Base-by-base conservation (phyloP, 2,888 invertebrate genomes). In the Drosophila aldrichi region DNA sequence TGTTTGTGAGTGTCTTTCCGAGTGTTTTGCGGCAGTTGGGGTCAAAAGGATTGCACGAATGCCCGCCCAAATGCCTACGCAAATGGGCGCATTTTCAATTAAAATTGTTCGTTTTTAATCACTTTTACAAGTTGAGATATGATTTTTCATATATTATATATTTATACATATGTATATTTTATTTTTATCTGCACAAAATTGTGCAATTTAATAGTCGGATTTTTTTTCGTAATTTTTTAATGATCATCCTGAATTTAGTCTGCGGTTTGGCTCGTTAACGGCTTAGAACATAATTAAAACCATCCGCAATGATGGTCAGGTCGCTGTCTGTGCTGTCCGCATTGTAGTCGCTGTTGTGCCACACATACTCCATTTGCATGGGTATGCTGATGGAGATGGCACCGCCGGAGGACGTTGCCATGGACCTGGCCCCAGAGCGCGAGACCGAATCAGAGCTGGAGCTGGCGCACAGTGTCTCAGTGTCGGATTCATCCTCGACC, bases 21-120 rank as follows among this genome's bases (percentile, higher is more conserved):
- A 51, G 51, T 57, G 29, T 55, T 40, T 12, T 29, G 29, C 10
- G 48, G 29, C 48, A 20, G 57, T 2, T 7, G 25, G 20, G 36
- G 51, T 16, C 18, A 52, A 32, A 32, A 12, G 36, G 34, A 9
- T 18, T 54, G 54, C 25, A 14, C 73, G 78, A 81, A 82, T 71
- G 77, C 62, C 65, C 51, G 77, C 60, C 65, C 51, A 80, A 89
- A 87, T 81, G 89, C 90, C 87, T 81, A 82, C 77, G 75, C 79
- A 88, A 91, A 83, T 81, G 83, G 78, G 83, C 79, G 81, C 79
- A 82, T 90, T 91, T 91, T 88, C 91, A 91, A 91, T 90, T 90
- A 90, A 90, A 90, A 74, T 79, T 81, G 85, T 85, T 81, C 75
- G 72, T 81, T 85, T 91, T 91, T 90, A 91, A 91, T 89, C 90